phyloP scores from a whole-genome alignment of 2,888 invertebrate genomes.

The Harpalus rubripes region DNA sequence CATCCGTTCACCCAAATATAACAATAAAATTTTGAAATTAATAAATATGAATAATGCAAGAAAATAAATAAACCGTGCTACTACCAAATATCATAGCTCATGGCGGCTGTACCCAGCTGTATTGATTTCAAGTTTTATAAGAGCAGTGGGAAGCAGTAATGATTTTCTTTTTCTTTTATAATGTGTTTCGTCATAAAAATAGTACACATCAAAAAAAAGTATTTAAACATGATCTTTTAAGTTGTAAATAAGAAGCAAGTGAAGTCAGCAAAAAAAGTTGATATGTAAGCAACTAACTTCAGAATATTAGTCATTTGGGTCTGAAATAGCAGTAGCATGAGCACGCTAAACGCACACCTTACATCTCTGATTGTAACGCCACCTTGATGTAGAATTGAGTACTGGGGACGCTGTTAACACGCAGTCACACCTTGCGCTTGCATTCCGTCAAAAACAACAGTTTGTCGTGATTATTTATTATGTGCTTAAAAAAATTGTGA shows the following conservation, averaged over 20 bases:
- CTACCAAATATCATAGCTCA: neutral
- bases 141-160: neutral
- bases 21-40: too few species aligned
- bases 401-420: constrained; percentile 67
- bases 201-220: neutral
- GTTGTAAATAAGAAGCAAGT: neutral
- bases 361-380: constrained; percentile 58
- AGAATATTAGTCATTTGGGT: neutral
- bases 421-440: constrained; percentile 67
- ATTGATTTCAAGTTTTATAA: neutral
- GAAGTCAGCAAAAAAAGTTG: neutral
- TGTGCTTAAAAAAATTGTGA: constrained; percentile 62
- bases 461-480: constrained; percentile 62
- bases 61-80: too few species aligned
- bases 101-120: neutral
- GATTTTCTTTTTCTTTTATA: neutral
- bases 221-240: neutral
- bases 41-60: too few species aligned
- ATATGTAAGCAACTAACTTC: constrained; percentile 19
- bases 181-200: neutral
- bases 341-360: constrained; percentile 55
- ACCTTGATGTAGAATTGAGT: constrained; percentile 65
- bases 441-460: constrained; percentile 67
- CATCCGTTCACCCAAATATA: too few species aligned
- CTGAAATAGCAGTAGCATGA: constrained; percentile 6